phyloP scores from a whole-genome alignment of 2,113 vertebrate species.

The Stercorarius parasiticus region DNA sequence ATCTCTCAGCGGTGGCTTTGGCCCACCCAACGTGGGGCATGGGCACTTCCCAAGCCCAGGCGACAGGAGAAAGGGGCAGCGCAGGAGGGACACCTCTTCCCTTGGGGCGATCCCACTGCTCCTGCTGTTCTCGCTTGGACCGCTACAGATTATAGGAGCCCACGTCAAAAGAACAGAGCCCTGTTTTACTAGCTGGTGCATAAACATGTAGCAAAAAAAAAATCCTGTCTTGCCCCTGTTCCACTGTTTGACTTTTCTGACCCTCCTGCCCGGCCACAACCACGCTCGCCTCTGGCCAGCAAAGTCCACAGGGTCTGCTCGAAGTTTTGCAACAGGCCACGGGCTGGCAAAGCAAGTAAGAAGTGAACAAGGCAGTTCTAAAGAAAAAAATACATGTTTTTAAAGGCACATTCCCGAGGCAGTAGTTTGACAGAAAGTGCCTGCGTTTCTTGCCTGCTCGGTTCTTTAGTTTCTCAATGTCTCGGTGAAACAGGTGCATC shows the following conservation, averaged over 20 bases:
- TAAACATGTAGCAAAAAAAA: accelerated
- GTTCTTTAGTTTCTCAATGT: not conserved
- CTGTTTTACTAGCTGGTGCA: not conserved
- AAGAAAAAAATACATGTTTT: accelerated
- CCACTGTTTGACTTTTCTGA: not conserved
- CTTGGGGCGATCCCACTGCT: not conserved
- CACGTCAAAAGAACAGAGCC: not conserved
- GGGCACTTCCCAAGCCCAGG: not conserved
- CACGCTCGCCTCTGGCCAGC: not conserved
- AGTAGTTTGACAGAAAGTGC: not conserved
- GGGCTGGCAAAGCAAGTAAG: not conserved
- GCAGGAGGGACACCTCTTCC: not conserved
- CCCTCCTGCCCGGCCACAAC: not conserved
- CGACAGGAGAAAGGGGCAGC: accelerated
- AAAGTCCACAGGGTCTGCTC: not conserved
- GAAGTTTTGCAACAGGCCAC: not conserved
- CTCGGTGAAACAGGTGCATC: not conserved
- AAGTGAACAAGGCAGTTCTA: not conserved
- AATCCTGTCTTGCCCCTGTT: not conserved
- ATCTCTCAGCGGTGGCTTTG: not conserved
- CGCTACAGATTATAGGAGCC: not conserved
- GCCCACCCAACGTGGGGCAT: accelerated
- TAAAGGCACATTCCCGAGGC: not conserved
- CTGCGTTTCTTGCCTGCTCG: not conserved
- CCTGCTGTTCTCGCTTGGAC: accelerated